Base-by-base conservation (phyloP, 2,113 vertebrate species). In the Engraulis encrasicolus region DNA sequence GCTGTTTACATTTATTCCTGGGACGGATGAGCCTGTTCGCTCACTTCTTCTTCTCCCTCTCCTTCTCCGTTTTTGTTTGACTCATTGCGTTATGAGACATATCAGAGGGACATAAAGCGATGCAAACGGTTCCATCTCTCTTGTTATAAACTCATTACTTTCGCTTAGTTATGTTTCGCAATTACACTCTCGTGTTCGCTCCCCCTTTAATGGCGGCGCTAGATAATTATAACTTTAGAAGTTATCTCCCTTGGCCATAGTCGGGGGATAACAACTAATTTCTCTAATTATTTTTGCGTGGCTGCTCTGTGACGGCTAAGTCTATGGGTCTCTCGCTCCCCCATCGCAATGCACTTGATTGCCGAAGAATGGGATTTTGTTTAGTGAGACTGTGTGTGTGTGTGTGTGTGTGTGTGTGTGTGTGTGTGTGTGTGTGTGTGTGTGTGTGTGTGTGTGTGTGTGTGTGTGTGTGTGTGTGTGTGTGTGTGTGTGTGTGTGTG, bases 181-280 rank as follows among this genome's bases (percentile, higher is more conserved):
- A 85, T 82, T 80, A 87, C 61, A 81, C 34, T 82, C 54, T n/a
- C 54, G 87, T 87, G 91, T 91, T 90, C 91, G 89, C 87, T 90
- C n/a, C n/a, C n/a, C n/a, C 92, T 93, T 95, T 94, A 94, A 94
- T 93, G 92, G 89, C 90, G 92, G 89, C 87, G 89, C 86, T 89
- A 90, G 92, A 94, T 94, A 94, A 95, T 94, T 94, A 93, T 89
- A 93, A 95, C 91, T 94, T 93, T 93, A 92, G 92, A 93, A 93
- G 91, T 89, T 89, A 90, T 92, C 92, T 94, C 93, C 93, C 93
- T 91, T 93, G 93, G 91, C 93, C 92, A 91, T 89, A 92, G 91
- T 92, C 90, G 89, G 90, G n/a, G 90, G 78, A 89, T 90, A 94
- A 93, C 91, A 91, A 92, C 90, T 93, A 91, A 95, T 94, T 93